phyloP scores from a whole-genome alignment of 92 coral and sea anemone species.

The Porites lobata region DNA sequence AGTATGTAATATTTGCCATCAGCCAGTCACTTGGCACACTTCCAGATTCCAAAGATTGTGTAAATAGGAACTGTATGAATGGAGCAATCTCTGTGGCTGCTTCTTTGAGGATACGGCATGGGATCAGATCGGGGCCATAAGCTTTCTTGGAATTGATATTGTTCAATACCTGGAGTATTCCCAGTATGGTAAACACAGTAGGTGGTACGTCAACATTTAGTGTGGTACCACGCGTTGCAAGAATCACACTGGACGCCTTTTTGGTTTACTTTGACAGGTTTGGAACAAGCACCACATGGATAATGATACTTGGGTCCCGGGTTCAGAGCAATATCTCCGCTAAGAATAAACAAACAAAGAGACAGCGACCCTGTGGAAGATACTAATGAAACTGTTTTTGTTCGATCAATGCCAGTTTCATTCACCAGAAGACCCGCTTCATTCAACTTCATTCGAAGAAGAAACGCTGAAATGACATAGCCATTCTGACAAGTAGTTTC shows the following conservation, averaged over 20 bases:
- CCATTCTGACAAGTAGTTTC: too few relatives aligned
- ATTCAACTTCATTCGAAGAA: too few relatives aligned
- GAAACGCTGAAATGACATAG: too few relatives aligned
- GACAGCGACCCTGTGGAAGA: too few relatives aligned
- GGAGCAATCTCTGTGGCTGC: conserved; percentile 37
- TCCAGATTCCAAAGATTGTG: conserved; percentile 12
- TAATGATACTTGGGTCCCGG: background rate
- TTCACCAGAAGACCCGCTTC: too few relatives aligned
- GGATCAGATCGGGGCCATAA: conserved; percentile 18
- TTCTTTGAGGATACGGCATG: conserved; percentile 30
- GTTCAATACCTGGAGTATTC: too few relatives aligned
- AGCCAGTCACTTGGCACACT: conserved; percentile 16
- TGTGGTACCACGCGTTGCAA: conserved; percentile 13
- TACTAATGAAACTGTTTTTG: too few relatives aligned
- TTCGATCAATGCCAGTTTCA: too few relatives aligned
- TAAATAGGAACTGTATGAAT: conserved; percentile 10
- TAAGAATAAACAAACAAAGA: too few relatives aligned
- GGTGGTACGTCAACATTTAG: too few relatives aligned
- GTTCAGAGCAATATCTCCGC: background rate
- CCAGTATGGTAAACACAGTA: too few relatives aligned
- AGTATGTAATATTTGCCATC: background rate
- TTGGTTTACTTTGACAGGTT: background rate
- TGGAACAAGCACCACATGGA: conserved; percentile 4
- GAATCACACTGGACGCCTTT: conserved; percentile 15
- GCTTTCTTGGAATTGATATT: too few relatives aligned